Conservation (phyloP, 2,888 invertebrate genomes). For the Heliconius sara region DNA sequence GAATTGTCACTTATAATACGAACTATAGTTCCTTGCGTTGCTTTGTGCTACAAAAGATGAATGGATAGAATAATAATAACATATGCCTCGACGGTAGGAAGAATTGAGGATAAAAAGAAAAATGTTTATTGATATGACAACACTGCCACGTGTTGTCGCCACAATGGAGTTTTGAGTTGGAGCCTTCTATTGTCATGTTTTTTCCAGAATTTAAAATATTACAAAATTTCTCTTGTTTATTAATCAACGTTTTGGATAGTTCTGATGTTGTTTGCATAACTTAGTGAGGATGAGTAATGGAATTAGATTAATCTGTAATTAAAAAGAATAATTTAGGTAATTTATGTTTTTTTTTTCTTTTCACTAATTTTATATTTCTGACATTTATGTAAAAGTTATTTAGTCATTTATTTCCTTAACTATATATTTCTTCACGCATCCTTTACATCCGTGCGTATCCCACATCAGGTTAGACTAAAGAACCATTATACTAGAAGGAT, state of each 20-base stretch:
- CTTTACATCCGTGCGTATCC: too few relatives aligned
- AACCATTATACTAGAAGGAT: too few relatives aligned
- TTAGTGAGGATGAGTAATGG: neutral
- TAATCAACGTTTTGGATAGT: neutral
- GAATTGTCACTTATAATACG: constrained; percentile 75
- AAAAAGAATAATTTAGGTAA: neutral
- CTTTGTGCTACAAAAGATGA: constrained; percentile 73
- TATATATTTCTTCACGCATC: too few relatives aligned
- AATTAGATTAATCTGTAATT: neutral
- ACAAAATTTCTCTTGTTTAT: constrained; percentile 43
- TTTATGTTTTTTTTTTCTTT: too few relatives aligned
- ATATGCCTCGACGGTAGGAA: constrained; percentile 70
- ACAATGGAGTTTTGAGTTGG: constrained; percentile 67
- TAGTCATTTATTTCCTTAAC: too few relatives aligned
- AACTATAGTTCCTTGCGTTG: constrained; percentile 77
- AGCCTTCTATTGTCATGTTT: constrained; percentile 54
- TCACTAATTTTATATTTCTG: too few relatives aligned
- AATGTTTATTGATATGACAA: constrained; percentile 72
- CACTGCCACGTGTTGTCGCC: constrained; percentile 74
- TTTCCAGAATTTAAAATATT: constrained; percentile 15
- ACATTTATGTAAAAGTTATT: too few relatives aligned
- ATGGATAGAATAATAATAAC: constrained; percentile 80
- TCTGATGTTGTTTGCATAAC: neutral
- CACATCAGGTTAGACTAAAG: too few relatives aligned
- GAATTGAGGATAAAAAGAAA: constrained; percentile 68